Conservation (phyloP, 2,797 vertebrate genomes). For the Anguilla marmorata region DNA sequence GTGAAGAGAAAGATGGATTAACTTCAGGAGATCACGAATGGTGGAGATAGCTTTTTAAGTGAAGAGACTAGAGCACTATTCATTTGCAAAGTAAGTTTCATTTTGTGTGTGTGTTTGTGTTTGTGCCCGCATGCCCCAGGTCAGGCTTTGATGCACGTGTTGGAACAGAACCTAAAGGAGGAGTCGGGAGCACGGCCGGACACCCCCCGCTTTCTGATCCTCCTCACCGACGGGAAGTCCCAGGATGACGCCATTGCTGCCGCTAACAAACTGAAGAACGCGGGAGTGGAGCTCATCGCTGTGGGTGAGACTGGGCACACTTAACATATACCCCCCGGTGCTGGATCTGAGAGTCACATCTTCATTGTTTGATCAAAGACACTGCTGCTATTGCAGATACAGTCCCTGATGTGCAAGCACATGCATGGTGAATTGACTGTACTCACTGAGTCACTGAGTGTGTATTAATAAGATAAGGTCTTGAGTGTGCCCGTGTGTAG, state of each 20-base stretch:
- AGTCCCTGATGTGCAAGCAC: not conserved
- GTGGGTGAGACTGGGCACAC: conserved; percentile 78
- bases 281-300: conserved; percentile 85
- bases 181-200: conserved; percentile 73
- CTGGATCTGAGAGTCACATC: not conserved
- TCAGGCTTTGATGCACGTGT: conserved; percentile 84
- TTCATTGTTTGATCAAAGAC: not conserved
- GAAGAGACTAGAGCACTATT: not conserved
- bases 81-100: not conserved
- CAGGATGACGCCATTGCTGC: conserved; percentile 85
- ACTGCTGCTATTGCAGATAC: too few relatives aligned
- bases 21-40: not conserved
- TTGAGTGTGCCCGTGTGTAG: not conserved
- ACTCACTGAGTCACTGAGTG: not conserved
- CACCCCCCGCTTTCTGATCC: conserved; percentile 74
- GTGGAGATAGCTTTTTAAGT: not conserved
- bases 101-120: not conserved
- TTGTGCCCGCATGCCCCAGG: conserved; percentile 64
- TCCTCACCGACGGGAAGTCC: conserved; percentile 93
- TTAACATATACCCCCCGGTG: not conserved
- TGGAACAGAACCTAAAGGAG: conserved; percentile 82
- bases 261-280: conserved; percentile 76
- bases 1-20: not conserved
- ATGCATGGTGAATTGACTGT: not conserved
- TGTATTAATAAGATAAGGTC: not conserved